A percentile compares a stretch with the other conserved stretches of the same genome.
Evolutionary conservation across 2,888 invertebrate species (phyloP).

Genomic region (Anoplius nigerrimus): DNA sequence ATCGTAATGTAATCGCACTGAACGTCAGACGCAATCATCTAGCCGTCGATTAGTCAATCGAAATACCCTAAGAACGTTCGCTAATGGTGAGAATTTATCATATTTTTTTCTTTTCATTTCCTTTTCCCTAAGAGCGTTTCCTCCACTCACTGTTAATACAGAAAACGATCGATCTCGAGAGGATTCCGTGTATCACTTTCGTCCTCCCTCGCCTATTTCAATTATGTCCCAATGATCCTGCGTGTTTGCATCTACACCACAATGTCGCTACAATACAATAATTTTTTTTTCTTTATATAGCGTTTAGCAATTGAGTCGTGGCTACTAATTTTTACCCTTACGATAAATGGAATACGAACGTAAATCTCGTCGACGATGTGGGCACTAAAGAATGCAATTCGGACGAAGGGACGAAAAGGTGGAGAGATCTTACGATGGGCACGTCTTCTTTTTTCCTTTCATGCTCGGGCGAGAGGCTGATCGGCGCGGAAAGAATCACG

Average conservation of each 20-base stretch:
- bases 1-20: conserved; percentile 38
- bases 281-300: conserved; percentile 11
- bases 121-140: conserved; percentile 1
- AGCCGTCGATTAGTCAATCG: no score
- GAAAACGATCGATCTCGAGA: not conserved
- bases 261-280: conserved; percentile 15
- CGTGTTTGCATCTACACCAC: conserved; percentile 16
- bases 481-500: not conserved
- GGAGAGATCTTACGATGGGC: not conserved
- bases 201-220: not conserved
- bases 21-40: conserved; percentile 33
- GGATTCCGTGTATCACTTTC: not conserved
- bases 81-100: no score
- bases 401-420: conserved; percentile 19
- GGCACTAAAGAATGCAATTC: conserved; percentile 22
- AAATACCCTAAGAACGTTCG: no score
- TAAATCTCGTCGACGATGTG: conserved; percentile 13
- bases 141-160: not conserved
- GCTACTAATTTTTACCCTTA: conserved; percentile 14
- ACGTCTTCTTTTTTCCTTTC: no score
- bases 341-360: conserved; percentile 18
- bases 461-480: conserved; percentile 1
- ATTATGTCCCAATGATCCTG: no score
- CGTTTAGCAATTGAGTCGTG: conserved; percentile 12
- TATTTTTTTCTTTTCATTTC: not conserved